Evolutionary conservation across 2,113 vertebrate species (phyloP).

Genomic region (Brachypteracias leptosomus): DNA sequence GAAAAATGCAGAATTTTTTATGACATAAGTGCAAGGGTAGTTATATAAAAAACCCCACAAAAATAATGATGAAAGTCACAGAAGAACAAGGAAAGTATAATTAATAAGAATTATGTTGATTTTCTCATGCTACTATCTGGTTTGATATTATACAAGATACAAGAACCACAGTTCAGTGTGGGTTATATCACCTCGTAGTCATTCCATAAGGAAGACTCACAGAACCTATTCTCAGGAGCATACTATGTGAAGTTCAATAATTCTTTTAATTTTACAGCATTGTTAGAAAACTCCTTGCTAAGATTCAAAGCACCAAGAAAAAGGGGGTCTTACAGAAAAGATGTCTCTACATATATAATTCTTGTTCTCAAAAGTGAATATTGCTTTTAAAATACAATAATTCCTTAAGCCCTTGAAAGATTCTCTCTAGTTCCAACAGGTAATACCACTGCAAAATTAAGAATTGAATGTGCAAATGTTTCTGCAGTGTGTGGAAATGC

Average conservation of each 20-base stretch:
- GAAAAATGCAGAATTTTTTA: conserved; percentile 81
- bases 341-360: background rate
- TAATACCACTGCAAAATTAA: background rate
- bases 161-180: conserved; percentile 34
- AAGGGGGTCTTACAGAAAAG: background rate
- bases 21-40: conserved; percentile 85
- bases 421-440: background rate
- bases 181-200: background rate
- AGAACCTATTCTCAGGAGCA: background rate
- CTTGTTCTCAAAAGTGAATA: background rate
- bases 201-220: background rate
- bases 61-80: conserved; percentile 77
- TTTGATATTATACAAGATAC: conserved; percentile 58
- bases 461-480: background rate
- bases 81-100: conserved; percentile 72
- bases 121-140: conserved; percentile 31
- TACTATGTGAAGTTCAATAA: background rate
- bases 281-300: background rate
- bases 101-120: conserved; percentile 71
- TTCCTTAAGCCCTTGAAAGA: background rate
- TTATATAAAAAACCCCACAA: conserved; percentile 77
- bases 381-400: background rate
- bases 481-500: background rate
- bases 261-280: background rate
- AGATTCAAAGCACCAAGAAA: background rate